Conservation (phyloP, 1,140 invertebrate species). For the Anastrepha ludens region DNA sequence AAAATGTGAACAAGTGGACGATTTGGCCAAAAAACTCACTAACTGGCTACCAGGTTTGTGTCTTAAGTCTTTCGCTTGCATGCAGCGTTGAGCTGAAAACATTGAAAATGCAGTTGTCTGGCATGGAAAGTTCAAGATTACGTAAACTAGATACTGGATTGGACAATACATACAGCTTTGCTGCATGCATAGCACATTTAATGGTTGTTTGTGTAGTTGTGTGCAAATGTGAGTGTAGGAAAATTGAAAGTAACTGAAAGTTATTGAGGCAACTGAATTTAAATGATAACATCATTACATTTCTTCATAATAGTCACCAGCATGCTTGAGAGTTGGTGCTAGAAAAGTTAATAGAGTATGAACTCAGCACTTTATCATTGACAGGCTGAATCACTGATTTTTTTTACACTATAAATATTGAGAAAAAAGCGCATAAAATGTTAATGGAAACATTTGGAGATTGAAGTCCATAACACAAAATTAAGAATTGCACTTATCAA, state of each 20-base stretch:
- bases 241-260: neutral
- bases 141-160: neutral
- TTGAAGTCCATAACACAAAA: too few species aligned
- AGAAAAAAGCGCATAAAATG: too few species aligned
- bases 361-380: too few species aligned
- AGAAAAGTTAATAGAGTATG: too few species aligned
- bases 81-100: neutral
- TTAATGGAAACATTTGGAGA: too few species aligned
- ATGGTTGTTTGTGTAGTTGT: neutral
- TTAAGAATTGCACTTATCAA: too few species aligned
- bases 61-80: neutral
- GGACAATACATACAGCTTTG: neutral
- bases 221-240: neutral
- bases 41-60: conserved; percentile 10
- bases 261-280: too few species aligned
- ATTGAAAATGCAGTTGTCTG: neutral
- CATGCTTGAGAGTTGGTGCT: too few species aligned
- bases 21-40: neutral
- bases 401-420: too few species aligned
- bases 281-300: too few species aligned
- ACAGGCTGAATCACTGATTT: too few species aligned
- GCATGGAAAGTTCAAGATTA: conserved; percentile 49
- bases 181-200: neutral
- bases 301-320: too few species aligned
- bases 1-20: neutral